Percentiles rank a stretch among this genome's conserved stretches.
phyloP scores from a whole-genome alignment of 2,797 vertebrate genomes.

The Chrysocyon brachyurus region DNA sequence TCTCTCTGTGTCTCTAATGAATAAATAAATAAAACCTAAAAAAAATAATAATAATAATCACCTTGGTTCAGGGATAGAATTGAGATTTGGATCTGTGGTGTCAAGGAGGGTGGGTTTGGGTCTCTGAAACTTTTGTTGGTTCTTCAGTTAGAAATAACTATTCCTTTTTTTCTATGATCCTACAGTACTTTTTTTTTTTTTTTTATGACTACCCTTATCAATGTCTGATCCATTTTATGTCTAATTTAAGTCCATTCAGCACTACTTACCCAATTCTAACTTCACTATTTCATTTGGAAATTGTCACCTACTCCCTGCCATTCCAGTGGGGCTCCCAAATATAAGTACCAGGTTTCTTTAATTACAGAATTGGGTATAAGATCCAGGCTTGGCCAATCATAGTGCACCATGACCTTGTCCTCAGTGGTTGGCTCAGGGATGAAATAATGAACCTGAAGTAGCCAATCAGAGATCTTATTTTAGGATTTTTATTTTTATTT shows the following conservation, averaged over 20 bases:
- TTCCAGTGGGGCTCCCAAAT: neutral
- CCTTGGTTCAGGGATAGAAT: neutral
- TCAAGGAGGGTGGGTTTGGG: neutral
- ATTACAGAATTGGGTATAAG: neutral
- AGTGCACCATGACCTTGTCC: neutral
- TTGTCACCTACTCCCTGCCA: neutral
- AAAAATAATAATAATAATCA: neutral
- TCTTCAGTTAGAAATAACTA: neutral
- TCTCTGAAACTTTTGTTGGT: neutral
- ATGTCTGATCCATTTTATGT: neutral
- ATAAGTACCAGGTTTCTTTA: neutral
- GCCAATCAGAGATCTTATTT: neutral
- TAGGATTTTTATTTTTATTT: neutral
- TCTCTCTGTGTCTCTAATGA: too few species aligned
- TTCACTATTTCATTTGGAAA: neutral
- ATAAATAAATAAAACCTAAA: too few species aligned
- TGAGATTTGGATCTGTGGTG: neutral
- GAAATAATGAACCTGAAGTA: neutral
- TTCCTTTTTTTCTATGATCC: neutral
- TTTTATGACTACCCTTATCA: neutral
- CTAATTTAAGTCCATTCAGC: neutral
- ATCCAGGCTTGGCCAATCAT: neutral
- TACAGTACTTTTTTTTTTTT: neutral
- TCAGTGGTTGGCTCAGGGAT: neutral
- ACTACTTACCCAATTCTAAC: neutral